Evolutionary conservation across 1,140 invertebrate genomes (phyloP).

Genomic region (Holotrichia oblita): DNA sequence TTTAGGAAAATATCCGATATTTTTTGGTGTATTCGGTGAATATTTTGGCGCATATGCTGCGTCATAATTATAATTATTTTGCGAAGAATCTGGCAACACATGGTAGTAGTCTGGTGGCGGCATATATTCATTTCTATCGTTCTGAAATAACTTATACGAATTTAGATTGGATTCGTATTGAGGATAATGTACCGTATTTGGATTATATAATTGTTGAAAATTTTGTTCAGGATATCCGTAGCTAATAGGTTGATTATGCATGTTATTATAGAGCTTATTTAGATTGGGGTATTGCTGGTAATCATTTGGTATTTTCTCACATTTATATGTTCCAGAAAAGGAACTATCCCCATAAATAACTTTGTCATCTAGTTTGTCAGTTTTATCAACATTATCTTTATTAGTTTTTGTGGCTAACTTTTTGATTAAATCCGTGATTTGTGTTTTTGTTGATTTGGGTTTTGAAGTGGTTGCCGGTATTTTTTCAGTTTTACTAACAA

Average conservation of each 20-base stretch:
- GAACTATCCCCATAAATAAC: no score
- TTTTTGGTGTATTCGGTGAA: background rate
- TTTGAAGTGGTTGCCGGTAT: background rate
- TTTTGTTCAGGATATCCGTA: background rate
- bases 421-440: slow-evolving; percentile 4
- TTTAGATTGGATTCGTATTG: background rate
- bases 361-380: background rate
- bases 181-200: background rate
- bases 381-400: background rate
- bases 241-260: background rate
- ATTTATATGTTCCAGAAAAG: background rate
- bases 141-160: background rate
- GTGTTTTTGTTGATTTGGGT: background rate
- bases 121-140: background rate
- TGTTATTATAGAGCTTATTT: background rate
- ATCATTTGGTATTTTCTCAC: background rate
- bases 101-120: background rate
- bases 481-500: slow-evolving; percentile 42
- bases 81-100: background rate
- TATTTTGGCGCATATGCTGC: slow-evolving; percentile 28
- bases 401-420: background rate
- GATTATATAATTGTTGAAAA: background rate
- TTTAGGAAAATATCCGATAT: slow-evolving; percentile 36
- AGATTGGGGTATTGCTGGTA: background rate
- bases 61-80: slow-evolving; percentile 1